Evolutionary conservation across 2,797 vertebrate genomes (phyloP).

Genomic region (Zenarchopterus dispar): DNA sequence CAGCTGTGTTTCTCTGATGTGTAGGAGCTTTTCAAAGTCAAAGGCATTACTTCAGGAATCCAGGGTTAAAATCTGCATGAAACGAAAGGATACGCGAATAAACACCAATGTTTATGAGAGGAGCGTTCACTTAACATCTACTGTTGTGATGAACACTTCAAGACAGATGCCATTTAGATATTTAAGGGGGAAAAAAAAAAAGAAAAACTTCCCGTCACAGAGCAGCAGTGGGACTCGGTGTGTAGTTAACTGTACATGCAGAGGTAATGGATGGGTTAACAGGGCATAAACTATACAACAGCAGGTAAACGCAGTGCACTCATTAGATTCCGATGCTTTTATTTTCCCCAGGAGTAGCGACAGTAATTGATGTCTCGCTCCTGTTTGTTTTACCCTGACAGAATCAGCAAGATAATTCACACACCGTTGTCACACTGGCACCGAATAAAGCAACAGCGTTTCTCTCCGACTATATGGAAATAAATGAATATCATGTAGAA

Average conservation of each 20-base stretch:
- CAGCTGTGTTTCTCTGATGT: constrained; percentile 74
- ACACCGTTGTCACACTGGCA: constrained; percentile 67
- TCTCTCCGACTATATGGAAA: constrained; percentile 35
- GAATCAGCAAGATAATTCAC: constrained; percentile 69
- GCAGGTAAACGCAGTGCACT: constrained; percentile 77
- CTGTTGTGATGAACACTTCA: constrained; percentile 38
- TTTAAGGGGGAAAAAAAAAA: background rate
- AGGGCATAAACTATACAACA: constrained; percentile 78
- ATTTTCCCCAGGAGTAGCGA: constrained; percentile 76
- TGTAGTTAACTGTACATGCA: constrained; percentile 46
- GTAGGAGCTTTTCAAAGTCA: constrained; percentile 75
- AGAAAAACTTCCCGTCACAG: background rate
- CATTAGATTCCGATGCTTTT: constrained; percentile 77
- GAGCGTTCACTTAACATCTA: constrained; percentile 37
- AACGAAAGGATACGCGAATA: constrained; percentile 57
- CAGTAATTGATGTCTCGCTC: constrained; percentile 77
- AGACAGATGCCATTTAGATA: constrained; percentile 31
- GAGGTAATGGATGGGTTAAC: constrained; percentile 77
- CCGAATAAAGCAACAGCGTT: constrained; percentile 57
- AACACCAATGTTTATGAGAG: constrained; percentile 57
- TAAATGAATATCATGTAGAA: constrained; percentile 11
- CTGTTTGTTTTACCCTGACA: constrained; percentile 73
- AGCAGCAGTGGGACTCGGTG: constrained; percentile 40
- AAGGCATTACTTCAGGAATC: constrained; percentile 71
- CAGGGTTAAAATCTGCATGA: constrained; percentile 66